Evolutionary conservation across 2,888 invertebrate species (phyloP), one percentile per base, ranked within the genome.

Genomic region (Chalcosyrphus nemorum): DNA sequence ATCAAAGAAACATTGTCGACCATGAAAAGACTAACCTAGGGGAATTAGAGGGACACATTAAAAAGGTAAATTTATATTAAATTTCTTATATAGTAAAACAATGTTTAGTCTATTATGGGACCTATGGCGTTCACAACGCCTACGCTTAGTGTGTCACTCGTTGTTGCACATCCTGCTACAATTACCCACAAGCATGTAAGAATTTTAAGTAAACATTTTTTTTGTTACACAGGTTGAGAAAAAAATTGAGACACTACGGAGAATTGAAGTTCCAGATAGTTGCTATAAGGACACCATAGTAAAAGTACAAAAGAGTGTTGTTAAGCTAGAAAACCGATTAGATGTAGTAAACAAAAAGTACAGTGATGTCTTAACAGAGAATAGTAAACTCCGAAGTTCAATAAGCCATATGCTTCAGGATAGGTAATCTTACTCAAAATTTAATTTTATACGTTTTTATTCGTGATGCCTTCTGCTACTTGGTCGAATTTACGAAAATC

Each of bases 371-470:
- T 93, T 96, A 78, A 93, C 95, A 2, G 94, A 95, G 78, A 97
- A 97, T 90, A 93, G 93, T 66, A 93, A 93, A 87, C 92, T 97
- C 88, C 92, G 97, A 21, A 93, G 95, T 9, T 95, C 96, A 88
- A 97, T 98, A 59, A 96, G 97, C 88, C 94, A 95, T 86, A 93
- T 97, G 86, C 91, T 98, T 0, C 94, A 95, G 81, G 97, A 97
- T 91, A 93, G 95, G 95, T 94, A 88, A 89, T n/a, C n/a, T n/a
- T n/a, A n/a, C n/a, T n/a, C n/a, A n/a, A n/a, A n/a, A n/a, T n/a
- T n/a, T n/a, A n/a, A n/a, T n/a, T n/a, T n/a, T n/a, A n/a, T n/a
- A n/a, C n/a, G n/a, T n/a, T n/a, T n/a, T n/a, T n/a, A n/a, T n/a
- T n/a, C n/a, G n/a, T n/a, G n/a, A n/a, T n/a, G n/a, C n/a, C n/a